A percentile compares a stretch with the other conserved stretches of the same genome.
Conservation (phyloP, 2,888 invertebrate genomes). For the Leptopilina drosophilae region DNA sequence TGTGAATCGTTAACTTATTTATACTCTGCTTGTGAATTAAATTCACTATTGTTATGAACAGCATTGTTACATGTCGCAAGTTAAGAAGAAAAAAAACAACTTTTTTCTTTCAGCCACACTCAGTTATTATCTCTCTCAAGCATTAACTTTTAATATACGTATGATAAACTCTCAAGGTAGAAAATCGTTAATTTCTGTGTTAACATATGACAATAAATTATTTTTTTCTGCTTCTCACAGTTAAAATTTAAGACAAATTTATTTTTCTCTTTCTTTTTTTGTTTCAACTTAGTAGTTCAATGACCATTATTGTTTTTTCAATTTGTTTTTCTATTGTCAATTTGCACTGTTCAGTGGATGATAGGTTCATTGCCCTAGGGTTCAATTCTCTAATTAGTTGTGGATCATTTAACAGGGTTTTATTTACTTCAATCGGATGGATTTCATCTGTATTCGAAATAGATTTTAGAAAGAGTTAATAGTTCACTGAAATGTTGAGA, state of each 20-base stretch:
- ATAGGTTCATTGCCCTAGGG: constrained; percentile 27
- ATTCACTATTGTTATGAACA: constrained; percentile 24
- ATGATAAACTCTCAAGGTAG: constrained; percentile 1
- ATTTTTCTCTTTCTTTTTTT: not conserved
- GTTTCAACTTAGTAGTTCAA: constrained; percentile 12
- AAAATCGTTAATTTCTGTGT: not conserved
- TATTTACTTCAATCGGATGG: not conserved
- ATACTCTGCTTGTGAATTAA: constrained; percentile 25
- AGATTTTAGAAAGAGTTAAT: not conserved
- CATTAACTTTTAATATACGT: not conserved
- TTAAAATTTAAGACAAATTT: not conserved
- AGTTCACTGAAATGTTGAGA: not conserved
- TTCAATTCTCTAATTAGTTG: constrained; percentile 4
- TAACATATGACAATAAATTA: not conserved
- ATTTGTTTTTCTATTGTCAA: not conserved
- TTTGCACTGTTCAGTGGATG: constrained; percentile 10
- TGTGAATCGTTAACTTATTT: constrained; percentile 32
- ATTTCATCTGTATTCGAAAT: not conserved
- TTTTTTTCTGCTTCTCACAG: not conserved
- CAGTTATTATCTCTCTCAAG: not conserved
- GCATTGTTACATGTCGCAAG: not conserved
- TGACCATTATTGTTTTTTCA: not conserved
- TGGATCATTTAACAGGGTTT: constrained; percentile 1
- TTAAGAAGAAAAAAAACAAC: not conserved
- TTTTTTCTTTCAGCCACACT: not conserved